A percentile compares a stretch with the other conserved stretches of the same genome.
Evolutionary conservation across 2,888 invertebrate species (phyloP).

Genomic region (Nephrotoma flavescens): DNA sequence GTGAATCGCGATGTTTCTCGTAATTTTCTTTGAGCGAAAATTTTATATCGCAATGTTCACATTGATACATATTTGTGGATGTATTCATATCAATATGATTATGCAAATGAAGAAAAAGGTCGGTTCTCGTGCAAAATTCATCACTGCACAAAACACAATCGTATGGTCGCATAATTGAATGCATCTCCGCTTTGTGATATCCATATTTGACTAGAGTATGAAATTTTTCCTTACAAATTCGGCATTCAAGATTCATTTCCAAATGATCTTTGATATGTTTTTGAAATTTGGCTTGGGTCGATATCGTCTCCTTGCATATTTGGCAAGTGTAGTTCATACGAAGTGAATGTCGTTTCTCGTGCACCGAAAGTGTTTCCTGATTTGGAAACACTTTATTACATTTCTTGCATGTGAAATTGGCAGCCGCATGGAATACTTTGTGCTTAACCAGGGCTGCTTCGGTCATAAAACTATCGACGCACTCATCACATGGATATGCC

Average conservation of each 20-base stretch:
- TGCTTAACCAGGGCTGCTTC: constrained; percentile 5
- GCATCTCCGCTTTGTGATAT: constrained; percentile 9
- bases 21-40: constrained; percentile 7
- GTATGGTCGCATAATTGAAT: constrained; percentile 6
- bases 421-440: constrained; percentile 1
- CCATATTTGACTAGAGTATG: constrained; percentile 8
- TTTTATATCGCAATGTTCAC: constrained; percentile 3
- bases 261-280: constrained; percentile 9
- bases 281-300: constrained; percentile 8
- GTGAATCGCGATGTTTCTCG: constrained; percentile 5
- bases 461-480: constrained; percentile 9
- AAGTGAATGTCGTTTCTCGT: constrained; percentile 7
- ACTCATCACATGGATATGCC: constrained; percentile 6
- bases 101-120: constrained; percentile 9
- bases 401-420: constrained; percentile 5
- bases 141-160: constrained; percentile 8
- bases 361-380: neutral
- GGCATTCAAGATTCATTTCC: constrained; percentile 5
- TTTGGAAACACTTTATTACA: constrained; percentile 8
- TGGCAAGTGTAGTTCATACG: constrained; percentile 9
- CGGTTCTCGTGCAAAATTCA: constrained; percentile 7
- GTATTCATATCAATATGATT: constrained; percentile 7
- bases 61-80: neutral
- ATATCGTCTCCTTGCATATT: constrained; percentile 7
- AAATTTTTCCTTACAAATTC: constrained; percentile 6